Conservation (phyloP, 64 coral and sea anemone genomes). For the Anthopleura sola region DNA sequence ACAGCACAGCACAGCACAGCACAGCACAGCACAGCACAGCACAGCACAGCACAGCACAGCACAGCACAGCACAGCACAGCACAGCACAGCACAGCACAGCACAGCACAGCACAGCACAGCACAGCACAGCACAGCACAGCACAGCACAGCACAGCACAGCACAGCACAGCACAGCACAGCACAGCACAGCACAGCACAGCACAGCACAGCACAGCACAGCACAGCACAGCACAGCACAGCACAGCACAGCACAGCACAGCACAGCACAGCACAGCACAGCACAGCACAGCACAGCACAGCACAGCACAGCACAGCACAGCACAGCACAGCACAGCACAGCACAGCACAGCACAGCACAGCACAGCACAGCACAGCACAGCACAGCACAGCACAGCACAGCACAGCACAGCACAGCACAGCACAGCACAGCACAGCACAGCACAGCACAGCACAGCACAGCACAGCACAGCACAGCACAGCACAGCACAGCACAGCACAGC, state of each 20-base stretch:
- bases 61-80: not conserved
- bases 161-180: not conserved
- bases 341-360: too few species aligned
- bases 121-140: constrained; percentile 23
- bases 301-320: constrained; percentile 6
- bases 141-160: constrained; percentile 26
- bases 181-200: not conserved
- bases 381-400: too few species aligned
- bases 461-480: too few species aligned
- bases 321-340: not conserved
- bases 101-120: constrained; percentile 25
- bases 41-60: too few species aligned
- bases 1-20: too few species aligned
- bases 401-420: too few species aligned
- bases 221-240: constrained; percentile 26
- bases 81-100: constrained; percentile 25
- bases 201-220: constrained; percentile 14
- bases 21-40: too few species aligned
- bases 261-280: constrained; percentile 3
- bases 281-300: not conserved
- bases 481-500: too few species aligned
- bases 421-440: too few species aligned
- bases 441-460: too few species aligned
- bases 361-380: too few species aligned
- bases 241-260: not conserved